Conservation (phyloP, 1,140 invertebrate genomes). For the Cherax quadricarinatus region DNA sequence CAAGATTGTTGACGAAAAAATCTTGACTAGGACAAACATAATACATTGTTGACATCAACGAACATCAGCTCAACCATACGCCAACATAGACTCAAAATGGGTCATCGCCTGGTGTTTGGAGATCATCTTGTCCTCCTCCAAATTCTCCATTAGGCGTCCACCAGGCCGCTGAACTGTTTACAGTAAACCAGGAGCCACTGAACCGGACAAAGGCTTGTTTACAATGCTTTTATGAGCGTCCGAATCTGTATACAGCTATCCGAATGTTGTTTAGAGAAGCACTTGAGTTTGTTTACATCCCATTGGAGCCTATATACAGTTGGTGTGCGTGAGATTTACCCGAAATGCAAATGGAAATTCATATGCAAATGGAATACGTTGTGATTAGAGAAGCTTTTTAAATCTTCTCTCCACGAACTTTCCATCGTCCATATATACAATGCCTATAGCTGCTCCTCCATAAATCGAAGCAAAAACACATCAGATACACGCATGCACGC, state of each 20-base stretch:
- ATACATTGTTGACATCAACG: not conserved
- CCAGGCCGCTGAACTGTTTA: not conserved
- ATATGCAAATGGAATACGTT: no score
- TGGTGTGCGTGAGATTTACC: no score
- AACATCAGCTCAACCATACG: not conserved
- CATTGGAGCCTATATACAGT: not conserved
- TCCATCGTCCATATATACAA: no score
- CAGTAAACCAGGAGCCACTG: not conserved
- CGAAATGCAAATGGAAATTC: no score
- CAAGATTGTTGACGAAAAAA: no score
- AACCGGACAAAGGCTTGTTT: not conserved
- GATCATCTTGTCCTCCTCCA: not conserved
- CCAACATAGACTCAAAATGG: not conserved
- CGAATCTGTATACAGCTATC: not conserved
- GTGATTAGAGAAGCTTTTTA: no score
- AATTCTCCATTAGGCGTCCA: not conserved
- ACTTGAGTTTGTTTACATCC: not conserved
- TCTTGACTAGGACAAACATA: no score
- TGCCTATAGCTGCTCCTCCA: no score
- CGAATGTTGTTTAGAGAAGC: not conserved
- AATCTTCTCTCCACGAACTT: no score
- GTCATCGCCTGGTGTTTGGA: not conserved
- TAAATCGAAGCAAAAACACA: no score
- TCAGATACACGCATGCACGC: no score
- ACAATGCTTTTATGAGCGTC: not conserved